Evolutionary conservation across 2,888 invertebrate species (phyloP), one percentile per base, ranked within the genome.

Genomic region (Lasioglossum pauxillum): DNA sequence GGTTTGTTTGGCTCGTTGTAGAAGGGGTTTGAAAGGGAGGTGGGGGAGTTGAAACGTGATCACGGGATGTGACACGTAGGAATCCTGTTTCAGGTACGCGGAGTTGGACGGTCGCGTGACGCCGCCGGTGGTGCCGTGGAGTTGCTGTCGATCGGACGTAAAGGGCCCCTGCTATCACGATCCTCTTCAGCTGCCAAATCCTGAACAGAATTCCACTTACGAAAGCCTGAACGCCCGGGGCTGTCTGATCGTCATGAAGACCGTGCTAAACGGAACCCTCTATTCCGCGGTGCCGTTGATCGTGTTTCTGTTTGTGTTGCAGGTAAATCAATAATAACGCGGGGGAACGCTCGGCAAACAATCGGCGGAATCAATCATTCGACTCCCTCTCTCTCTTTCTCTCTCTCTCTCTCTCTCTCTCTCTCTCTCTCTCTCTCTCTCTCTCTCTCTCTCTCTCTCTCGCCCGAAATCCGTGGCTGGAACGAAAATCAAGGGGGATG

Each of bases 131-230:
- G 95, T 96, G 0, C 96, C 97, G 0, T 96, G 96, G 95, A 97
- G 97, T 46, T 97, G 97, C 93, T 97, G 97, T 93, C 96, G 96
- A 74, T 95, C 96, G 5, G 94, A 96, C 49, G 96, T 96, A 87
- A 95, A 96, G 69, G 96, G 96, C 75, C 96, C 97, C 8, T 97
- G 97, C 95, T 96, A 96, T 90, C 97, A 97, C 93, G 97, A 97
- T 92, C 96, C 96, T 0, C 89, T 97, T 82, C 97, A 97, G 90
- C 97, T 91, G 90, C 90, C 89, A 89, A 92, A 89, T 90, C 88
- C 84, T 79, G 88, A 89, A 78, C 87, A 88, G 86, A 85, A 90
- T 88, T 91, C 90, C 88, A 87, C 90, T 90, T 91, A 88, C 86
- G 87, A 90, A 73, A 90, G 84, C 78, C 88, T 86, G 80, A 72